A percentile compares a stretch with the other conserved stretches of the same genome.
Conservation (phyloP, 2,113 vertebrate genomes). For the Dendropsophus ebraccatus region DNA sequence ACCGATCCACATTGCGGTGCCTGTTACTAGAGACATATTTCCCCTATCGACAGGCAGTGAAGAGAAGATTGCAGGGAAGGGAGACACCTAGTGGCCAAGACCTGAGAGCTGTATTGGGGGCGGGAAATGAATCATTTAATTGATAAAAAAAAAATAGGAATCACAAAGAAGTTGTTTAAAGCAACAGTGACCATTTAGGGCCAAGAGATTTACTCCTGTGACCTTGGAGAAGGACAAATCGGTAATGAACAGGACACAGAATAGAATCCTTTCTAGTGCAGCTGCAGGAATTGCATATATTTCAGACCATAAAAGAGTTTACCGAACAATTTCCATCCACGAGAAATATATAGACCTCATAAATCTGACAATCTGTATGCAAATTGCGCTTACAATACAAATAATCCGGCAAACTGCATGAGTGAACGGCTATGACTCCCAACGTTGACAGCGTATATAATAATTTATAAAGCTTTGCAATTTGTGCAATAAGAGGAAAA, state of each 20-base stretch:
- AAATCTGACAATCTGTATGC: constrained; percentile 33
- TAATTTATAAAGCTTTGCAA: constrained; percentile 19
- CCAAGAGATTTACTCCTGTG: too few species aligned
- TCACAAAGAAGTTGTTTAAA: too few species aligned
- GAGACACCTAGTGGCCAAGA: too few species aligned
- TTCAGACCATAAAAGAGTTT: background rate
- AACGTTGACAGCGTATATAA: background rate
- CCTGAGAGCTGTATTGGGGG: too few species aligned
- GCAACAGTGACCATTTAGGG: too few species aligned
- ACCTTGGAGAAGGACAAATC: background rate
- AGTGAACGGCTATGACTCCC: background rate
- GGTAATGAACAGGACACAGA: background rate
- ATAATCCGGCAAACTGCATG: constrained; percentile 13
- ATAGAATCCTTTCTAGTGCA: background rate
- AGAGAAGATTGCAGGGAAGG: too few species aligned
- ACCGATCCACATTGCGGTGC: too few species aligned
- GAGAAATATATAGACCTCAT: background rate
- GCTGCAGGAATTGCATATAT: background rate
- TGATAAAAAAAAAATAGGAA: too few species aligned
- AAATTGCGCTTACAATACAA: constrained; percentile 19
- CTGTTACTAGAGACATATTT: too few species aligned
- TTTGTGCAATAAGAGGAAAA: background rate
- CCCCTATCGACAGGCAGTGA: too few species aligned
- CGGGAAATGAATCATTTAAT: too few species aligned
- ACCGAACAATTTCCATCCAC: background rate